A percentile compares a stretch with the other conserved stretches of the same genome.
Conservation (phyloP, 1,140 invertebrate genomes). For the Ridgeia piscesae region DNA sequence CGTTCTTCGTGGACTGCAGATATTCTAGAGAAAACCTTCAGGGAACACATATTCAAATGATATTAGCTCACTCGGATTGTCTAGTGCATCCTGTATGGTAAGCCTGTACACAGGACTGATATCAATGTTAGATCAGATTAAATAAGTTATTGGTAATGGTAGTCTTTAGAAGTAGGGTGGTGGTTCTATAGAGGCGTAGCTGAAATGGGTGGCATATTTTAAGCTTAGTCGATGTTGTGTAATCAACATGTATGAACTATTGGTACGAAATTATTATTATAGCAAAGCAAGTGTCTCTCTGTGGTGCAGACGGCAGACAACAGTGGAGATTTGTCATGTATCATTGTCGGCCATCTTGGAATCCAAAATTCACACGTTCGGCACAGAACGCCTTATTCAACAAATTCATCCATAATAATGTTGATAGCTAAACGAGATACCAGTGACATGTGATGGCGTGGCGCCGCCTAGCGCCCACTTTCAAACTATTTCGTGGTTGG, state of each 20-base stretch:
- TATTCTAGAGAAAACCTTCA: not conserved
- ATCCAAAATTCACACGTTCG: too few species aligned
- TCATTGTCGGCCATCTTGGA: too few species aligned
- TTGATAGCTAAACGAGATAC: too few species aligned
- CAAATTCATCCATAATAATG: too few species aligned
- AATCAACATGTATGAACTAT: not conserved
- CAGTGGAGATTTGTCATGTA: too few species aligned
- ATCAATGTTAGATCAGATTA: not conserved
- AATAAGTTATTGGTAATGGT: not conserved
- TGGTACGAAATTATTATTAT: not conserved
- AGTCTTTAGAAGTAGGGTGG: too few species aligned
- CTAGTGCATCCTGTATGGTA: not conserved
- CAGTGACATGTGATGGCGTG: too few species aligned
- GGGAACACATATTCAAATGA: not conserved
- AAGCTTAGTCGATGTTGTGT: not conserved
- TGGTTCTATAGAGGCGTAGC: too few species aligned
- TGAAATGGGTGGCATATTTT: too few species aligned
- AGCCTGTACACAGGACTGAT: not conserved
- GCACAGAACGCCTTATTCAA: too few species aligned
- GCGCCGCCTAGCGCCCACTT: too few species aligned
- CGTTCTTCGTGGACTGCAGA: not conserved
- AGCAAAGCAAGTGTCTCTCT: not conserved
- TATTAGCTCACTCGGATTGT: not conserved
- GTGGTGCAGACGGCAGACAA: not conserved
- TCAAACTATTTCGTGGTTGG: too few species aligned